Evolutionary conservation across 1,140 invertebrate species (phyloP).

Genomic region (Papilio polytes): DNA sequence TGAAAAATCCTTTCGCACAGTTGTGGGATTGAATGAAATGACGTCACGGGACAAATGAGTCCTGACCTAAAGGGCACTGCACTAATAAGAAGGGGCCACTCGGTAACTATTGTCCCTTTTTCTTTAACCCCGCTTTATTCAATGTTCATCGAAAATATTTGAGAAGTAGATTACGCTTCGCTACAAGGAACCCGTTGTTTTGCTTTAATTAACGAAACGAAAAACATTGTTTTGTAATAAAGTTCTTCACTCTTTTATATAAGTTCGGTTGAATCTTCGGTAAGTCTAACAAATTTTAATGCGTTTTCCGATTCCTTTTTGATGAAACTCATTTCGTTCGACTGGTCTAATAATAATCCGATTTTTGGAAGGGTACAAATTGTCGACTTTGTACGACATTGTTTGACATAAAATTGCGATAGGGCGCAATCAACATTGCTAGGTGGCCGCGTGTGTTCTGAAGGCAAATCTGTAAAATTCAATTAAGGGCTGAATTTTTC

Average conservation of each 20-base stretch:
- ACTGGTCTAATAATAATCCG: slow-evolving; percentile 16
- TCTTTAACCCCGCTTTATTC: slow-evolving; percentile 38
- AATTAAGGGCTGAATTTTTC: slow-evolving; percentile 81
- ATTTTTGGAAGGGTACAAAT: slow-evolving; percentile 18
- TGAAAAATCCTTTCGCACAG: slow-evolving; percentile 19
- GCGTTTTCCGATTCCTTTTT: slow-evolving; percentile 24
- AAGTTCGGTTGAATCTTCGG: not conserved
- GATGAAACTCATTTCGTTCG: slow-evolving; percentile 13
- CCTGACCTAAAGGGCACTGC: slow-evolving; percentile 43
- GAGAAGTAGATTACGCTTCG: slow-evolving; percentile 34
- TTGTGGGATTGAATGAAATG: slow-evolving; percentile 52
- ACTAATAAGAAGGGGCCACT: slow-evolving; percentile 50
- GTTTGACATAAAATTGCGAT: slow-evolving; percentile 65
- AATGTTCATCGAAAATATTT: slow-evolving; percentile 45
- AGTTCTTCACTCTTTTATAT: slow-evolving; percentile 34
- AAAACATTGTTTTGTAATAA: slow-evolving; percentile 31
- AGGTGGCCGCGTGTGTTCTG: slow-evolving; percentile 63
- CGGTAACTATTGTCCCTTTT: slow-evolving; percentile 52
- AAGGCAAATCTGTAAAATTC: slow-evolving; percentile 81
- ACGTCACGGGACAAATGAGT: slow-evolving; percentile 48
- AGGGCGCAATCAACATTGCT: slow-evolving; percentile 62
- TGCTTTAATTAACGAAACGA: slow-evolving; percentile 35
- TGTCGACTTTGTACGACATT: slow-evolving; percentile 20
- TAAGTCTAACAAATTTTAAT: slow-evolving; percentile 21
- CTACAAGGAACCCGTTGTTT: slow-evolving; percentile 38